phyloP scores from a whole-genome alignment of 2,888 invertebrate species.

The Meiosimyza platycephala region DNA sequence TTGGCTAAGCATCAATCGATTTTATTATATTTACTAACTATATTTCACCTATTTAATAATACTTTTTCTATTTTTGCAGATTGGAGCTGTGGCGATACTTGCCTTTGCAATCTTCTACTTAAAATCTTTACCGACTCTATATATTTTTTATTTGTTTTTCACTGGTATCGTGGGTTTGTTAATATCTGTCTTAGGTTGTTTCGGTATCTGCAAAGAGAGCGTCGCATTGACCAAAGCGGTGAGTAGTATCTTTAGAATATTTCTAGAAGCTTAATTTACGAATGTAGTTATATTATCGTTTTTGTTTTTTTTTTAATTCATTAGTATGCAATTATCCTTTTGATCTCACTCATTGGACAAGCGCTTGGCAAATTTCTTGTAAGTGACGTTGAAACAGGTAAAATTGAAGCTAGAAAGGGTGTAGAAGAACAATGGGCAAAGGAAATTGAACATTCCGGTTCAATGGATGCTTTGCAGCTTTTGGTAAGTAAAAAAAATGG shows the following conservation, averaged over 20 bases:
- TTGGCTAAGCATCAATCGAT: too few species aligned
- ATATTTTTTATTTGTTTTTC: slow-evolving; percentile 51
- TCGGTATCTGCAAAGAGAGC: slow-evolving; percentile 56
- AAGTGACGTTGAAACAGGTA: too few species aligned
- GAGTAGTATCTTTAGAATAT: slow-evolving; percentile 38
- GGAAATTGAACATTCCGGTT: too few species aligned
- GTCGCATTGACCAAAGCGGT: slow-evolving; percentile 57
- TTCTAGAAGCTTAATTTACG: not conserved
- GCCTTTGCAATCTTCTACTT: slow-evolving; percentile 49
- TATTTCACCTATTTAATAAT: not conserved
- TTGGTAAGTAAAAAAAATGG: too few species aligned
- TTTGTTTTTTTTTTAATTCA: not conserved
- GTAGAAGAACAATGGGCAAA: too few species aligned
- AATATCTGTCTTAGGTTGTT: slow-evolving; percentile 56
- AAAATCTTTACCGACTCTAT: slow-evolving; percentile 49
- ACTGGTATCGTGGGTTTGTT: slow-evolving; percentile 53
- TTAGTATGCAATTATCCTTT: too few species aligned
- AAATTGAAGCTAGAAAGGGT: too few species aligned
- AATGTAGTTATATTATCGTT: not conserved
- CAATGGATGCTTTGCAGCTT: too few species aligned
- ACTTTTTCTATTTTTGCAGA: slow-evolving; percentile 43
- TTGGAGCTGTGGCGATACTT: slow-evolving; percentile 53
- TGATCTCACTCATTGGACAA: too few species aligned
- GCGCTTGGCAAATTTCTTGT: too few species aligned
- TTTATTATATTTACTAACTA: too few species aligned